Evolutionary conservation across 1,140 invertebrate species (phyloP), one percentile per base, ranked within the genome.

Genomic region (Lepidurus apus): DNA sequence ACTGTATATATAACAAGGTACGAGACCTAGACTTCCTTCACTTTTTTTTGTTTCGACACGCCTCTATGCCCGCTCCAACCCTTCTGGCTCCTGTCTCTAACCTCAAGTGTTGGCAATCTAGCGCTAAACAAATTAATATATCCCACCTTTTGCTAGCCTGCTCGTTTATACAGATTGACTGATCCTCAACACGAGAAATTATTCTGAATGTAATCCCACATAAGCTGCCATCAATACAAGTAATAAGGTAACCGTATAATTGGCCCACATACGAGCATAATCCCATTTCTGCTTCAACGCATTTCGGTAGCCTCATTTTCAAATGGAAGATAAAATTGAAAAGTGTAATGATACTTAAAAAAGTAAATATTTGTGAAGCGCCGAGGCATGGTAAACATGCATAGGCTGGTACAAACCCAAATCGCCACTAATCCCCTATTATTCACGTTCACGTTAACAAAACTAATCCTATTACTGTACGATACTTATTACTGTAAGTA

Each of bases 1-100:
- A 65, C 53, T 65, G n/a, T 65, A 65, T 65, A 65, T 65, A 65
- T 65, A 65, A 65, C n/a, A n/a, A 65, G 53, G 53, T 21, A 65
- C 8, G 6, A 65, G 53, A 21, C 21, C 17, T 65, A 17, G 53
- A 65, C 53, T 65, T 65, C 21, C 53, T 5, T 21, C 2, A 65
- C 17, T 21, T 65, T 65, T 21, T 65, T 65, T 65, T 65, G 17
- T 17, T 21, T 65, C 53, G 17, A 34, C 0, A 47, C 45, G 5
- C 21, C 21, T 65, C 21, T 21, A 65, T 21, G 53, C 53, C 13
- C 53, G 21, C 4, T 65, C 47, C 47, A 65, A 65, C n/a, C 53
- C 53, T 9, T 65, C 53, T 21, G 6, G 21, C 21, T 65, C 21
- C n/a, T 21, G n/a, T 65, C 53, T 21, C 53, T 65, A 21, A 65